phyloP scores from a whole-genome alignment of 2,113 vertebrate genomes.

The Prinia subflava region DNA sequence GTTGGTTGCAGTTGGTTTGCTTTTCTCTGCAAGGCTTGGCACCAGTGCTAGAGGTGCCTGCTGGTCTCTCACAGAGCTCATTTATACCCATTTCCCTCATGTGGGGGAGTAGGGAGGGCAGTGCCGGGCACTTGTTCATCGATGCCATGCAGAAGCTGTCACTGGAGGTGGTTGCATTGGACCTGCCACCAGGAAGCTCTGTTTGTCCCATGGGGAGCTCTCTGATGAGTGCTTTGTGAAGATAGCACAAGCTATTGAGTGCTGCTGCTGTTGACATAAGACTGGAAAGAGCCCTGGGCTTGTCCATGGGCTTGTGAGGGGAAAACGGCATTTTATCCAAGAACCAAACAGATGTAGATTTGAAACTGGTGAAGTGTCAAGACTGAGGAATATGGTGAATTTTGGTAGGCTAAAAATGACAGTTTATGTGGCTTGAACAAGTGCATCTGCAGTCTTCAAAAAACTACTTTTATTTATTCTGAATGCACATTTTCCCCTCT shows the following conservation, averaged over 20 bases:
- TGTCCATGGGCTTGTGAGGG: neutral
- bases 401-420: neutral
- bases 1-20: neutral
- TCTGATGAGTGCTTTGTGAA: neutral
- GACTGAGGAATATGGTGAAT: neutral
- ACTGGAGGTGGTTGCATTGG: neutral
- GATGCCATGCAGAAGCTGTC: neutral
- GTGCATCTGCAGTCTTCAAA: neutral
- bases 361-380: neutral
- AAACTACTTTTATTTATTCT: neutral
- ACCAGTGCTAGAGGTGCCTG: neutral
- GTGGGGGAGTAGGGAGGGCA: neutral
- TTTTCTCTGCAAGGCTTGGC: neutral
- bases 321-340: neutral
- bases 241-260: neutral
- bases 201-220: neutral
- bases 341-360: neutral
- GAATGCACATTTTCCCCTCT: neutral
- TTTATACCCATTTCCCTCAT: neutral
- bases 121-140: neutral
- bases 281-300: neutral
- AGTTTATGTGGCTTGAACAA: neutral
- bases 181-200: neutral
- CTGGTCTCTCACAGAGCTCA: neutral
- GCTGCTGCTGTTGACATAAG: neutral